Evolutionary conservation across 1,140 invertebrate genomes (phyloP), one percentile per base, ranked within the genome.

Genomic region (Hermetia illucens): DNA sequence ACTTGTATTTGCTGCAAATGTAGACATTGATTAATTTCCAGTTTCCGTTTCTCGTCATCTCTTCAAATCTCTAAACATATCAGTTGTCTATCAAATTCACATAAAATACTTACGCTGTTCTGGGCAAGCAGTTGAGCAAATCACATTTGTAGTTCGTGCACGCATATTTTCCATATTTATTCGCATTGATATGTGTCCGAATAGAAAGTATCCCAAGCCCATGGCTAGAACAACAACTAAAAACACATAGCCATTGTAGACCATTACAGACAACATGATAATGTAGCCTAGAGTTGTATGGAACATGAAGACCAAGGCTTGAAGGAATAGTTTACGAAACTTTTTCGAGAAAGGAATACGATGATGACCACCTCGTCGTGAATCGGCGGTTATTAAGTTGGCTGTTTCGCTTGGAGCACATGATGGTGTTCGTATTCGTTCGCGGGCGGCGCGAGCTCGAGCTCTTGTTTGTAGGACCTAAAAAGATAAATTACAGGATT

Each of bases 261-360:
- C 75, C 83, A 88, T 88, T 44, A 84, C 77, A 36, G 77, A 66
- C 41, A 88, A 59, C 83, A 88, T 88, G 6, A 87, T 63, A 25
- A 79, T 58, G 53, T 86, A 88, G 36, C 75, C 74, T 29, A 86
- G 36, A 38, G 48, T 49, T 38, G 54, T 53, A 19, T 58, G 38
- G 15, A 48, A 34, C 9, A 60, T 25, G 51, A 58, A 61, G 24
- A 58, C 35, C 45, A 33, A 16, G 43, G 47, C 43, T 52, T 62
- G 35, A 43, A 50, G 50, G 21, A 42, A 31, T 18, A 38, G 8
- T 21, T 18, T 25, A 18, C 18, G 4, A 13, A 40, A 21, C 17
- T 19, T n/a, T 30, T 30, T 27, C 9, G 40, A 38, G 20, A 22
- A 34, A 12, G n/a, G n/a, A 22, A 15, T 5, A 20, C 19, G 21